Evolutionary conservation across 2,888 invertebrate species (phyloP).

Genomic region (Onthophagus sagittarius): DNA sequence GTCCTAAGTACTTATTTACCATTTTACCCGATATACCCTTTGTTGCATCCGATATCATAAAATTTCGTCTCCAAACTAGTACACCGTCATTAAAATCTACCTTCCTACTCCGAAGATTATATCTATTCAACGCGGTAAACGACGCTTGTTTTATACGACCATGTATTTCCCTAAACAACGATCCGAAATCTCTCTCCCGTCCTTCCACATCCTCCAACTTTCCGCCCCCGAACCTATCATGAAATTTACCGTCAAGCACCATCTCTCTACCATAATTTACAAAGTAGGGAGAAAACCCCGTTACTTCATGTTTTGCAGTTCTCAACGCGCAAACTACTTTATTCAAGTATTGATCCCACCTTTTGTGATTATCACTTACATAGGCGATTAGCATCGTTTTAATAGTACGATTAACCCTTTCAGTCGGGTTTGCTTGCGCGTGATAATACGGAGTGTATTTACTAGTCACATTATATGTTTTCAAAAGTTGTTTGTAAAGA

Average conservation of each 20-base stretch:
- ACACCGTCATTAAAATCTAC: conserved; percentile 16
- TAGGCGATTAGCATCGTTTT: conserved; percentile 24
- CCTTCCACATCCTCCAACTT: neutral
- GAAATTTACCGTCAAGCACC: conserved; percentile 11
- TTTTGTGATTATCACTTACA: conserved; percentile 24
- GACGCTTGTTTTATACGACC: conserved; percentile 26
- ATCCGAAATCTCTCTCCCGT: neutral
- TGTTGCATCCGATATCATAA: conserved; percentile 26
- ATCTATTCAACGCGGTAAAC: neutral
- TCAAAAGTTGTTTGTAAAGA: conserved; percentile 16
- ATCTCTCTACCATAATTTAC: conserved; percentile 25
- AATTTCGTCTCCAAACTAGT: conserved; percentile 24
- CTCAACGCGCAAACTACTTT: conserved; percentile 11
- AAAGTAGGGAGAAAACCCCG: conserved; percentile 19
- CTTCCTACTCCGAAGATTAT: neutral
- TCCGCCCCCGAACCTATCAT: neutral
- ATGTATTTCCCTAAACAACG: neutral
- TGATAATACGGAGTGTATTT: conserved; percentile 32
- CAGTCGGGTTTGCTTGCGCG: conserved; percentile 27
- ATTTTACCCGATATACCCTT: conserved; percentile 29
- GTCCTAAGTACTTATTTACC: conserved; percentile 26
- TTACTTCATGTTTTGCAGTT: conserved; percentile 19
- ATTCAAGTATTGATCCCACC: conserved; percentile 27
- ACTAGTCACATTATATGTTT: conserved; percentile 25
- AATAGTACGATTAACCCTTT: conserved; percentile 21